Evolutionary conservation across 2,888 invertebrate species (phyloP), one percentile per base, ranked within the genome.

Genomic region (Caenorhabditis afra): DNA sequence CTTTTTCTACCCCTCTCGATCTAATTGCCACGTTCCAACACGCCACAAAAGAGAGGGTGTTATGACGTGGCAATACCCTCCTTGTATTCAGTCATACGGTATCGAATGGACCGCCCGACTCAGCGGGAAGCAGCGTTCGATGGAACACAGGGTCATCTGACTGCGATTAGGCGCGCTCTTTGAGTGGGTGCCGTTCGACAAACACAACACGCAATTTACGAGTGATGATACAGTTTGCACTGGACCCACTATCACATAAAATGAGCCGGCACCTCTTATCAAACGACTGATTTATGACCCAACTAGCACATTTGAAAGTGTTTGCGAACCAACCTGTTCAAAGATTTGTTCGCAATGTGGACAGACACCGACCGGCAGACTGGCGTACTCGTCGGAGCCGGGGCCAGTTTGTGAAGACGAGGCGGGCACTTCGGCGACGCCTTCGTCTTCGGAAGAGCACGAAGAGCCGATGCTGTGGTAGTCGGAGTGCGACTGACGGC

Each of bases 301-400:
- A 50, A 20, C n/a, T n/a, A 20, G 8, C 16, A 3, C 14, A 16
- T 50, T 57, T 57, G 57, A 57, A 57, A 14, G 7, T 57, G 44
- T 57, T 57, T 57, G 20, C 57, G 18, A 14, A 55, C 64, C 23
- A 22, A 82, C 82, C 81, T 82, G 70, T 22, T 81, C 78, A 47
- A 81, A 82, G 39, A 67, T 66, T 35, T 68, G 53, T 16, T 73
- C 53, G 75, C 81, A 81, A 37, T 81, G 71, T 41, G 81, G 79
- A 35, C 82, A 83, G 35, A 83, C 68, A 12, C 81, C 82, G 16
- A 75, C 67, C 22, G 81, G 61, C 45, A 73, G 66, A 11, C 49
- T 45, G 10, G 71, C 55, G 14, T 29, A 23, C 10, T 58, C 57
- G 22, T 66, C 55, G 18, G 41, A 10, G 12, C 55, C 37, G 23